Conservation (phyloP, 2,888 invertebrate species). For the Carterocephalus palaemon region DNA sequence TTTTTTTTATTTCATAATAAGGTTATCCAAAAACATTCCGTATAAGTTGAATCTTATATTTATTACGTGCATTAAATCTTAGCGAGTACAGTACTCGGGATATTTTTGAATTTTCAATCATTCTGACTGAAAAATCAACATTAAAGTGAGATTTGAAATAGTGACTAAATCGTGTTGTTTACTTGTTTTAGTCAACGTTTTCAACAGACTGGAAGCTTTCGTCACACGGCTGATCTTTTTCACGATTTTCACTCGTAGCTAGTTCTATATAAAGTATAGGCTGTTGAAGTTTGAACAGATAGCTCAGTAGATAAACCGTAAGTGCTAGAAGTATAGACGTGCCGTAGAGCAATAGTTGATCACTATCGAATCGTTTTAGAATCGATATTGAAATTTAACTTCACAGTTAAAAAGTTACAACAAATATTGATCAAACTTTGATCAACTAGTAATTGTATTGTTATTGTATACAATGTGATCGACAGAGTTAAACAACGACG, state of each 20-base stretch:
- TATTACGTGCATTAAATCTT: too few species aligned
- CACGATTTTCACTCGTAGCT: slow-evolving; percentile 21
- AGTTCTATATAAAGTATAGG: slow-evolving; percentile 23
- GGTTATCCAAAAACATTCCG: too few species aligned
- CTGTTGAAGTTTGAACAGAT: slow-evolving; percentile 22
- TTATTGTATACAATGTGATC: too few species aligned
- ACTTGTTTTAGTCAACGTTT: slow-evolving; percentile 13
- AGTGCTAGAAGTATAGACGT: slow-evolving; percentile 14
- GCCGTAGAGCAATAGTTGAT: neutral
- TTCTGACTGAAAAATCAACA: too few species aligned
- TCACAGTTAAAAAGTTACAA: neutral
- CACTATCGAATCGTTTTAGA: neutral
- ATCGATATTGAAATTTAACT: neutral
- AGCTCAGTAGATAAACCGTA: slow-evolving; percentile 14
- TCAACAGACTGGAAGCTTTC: slow-evolving; percentile 1
- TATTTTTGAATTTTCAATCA: too few species aligned
- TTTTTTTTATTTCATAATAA: too few species aligned
- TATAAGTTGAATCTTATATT: too few species aligned
- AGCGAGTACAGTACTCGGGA: too few species aligned
- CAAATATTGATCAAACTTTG: neutral
- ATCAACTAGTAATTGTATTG: neutral
- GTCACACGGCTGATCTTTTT: slow-evolving; percentile 15
- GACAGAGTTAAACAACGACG: too few species aligned
- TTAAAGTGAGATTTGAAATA: neutral
- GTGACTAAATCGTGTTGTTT: too few species aligned